phyloP scores from a whole-genome alignment of 2,888 invertebrate genomes.

The Chorisops tibialis region DNA sequence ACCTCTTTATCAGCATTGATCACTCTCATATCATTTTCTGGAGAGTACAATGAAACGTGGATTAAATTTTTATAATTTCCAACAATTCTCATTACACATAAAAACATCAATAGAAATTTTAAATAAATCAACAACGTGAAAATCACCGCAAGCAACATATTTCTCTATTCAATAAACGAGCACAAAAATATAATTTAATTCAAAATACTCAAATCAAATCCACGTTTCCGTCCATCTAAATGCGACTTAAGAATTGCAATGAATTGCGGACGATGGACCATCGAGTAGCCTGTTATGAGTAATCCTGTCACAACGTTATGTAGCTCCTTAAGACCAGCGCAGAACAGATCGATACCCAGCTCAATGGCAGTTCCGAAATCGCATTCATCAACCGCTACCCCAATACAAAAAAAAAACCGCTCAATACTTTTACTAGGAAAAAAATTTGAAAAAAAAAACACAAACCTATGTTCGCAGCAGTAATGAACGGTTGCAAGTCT shows the following conservation, averaged over 20 bases:
- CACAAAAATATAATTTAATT: too few species aligned
- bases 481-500: slow-evolving; percentile 76
- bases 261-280: slow-evolving; percentile 70
- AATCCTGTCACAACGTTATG: slow-evolving; percentile 64
- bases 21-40: too few species aligned
- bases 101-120: too few species aligned
- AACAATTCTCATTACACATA: too few species aligned
- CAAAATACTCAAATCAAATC: slow-evolving; percentile 54
- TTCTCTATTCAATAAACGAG: too few species aligned
- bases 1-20: too few species aligned
- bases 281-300: slow-evolving; percentile 70
- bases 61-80: too few species aligned
- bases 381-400: slow-evolving; percentile 81
- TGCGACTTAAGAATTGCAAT: slow-evolving; percentile 73
- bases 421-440: not conserved
- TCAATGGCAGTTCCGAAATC: slow-evolving; percentile 93
- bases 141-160: too few species aligned
- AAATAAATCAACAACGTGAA: too few species aligned
- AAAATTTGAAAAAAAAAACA: not conserved
- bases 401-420: not conserved
- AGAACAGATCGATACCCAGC: slow-evolving; percentile 80
- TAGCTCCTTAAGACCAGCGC: slow-evolving; percentile 66
- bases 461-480: slow-evolving; percentile 70
- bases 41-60: too few species aligned
- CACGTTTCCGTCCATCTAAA: slow-evolving; percentile 65